Conservation (phyloP, 2,113 vertebrate species). For the Lonchura striata region DNA sequence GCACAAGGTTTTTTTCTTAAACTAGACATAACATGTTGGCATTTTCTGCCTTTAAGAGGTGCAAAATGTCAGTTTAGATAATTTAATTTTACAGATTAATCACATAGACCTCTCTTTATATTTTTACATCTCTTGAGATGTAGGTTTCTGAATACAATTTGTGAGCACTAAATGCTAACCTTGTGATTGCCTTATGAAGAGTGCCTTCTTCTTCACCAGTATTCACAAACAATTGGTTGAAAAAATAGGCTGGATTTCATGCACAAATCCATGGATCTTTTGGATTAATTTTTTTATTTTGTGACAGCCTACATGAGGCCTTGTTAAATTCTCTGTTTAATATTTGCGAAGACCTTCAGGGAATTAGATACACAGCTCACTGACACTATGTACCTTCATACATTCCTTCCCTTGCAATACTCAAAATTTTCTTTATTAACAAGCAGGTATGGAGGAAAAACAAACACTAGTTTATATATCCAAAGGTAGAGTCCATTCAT, state of each 20-base stretch:
- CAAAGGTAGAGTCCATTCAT: not conserved
- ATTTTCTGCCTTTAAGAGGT: not conserved
- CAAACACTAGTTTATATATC: not conserved
- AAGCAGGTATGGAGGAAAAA: not conserved
- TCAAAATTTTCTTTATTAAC: not conserved
- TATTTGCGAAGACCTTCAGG: not conserved
- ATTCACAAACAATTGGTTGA: not conserved
- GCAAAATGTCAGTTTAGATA: not conserved
- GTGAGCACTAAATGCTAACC: not conserved
- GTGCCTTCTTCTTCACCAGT: not conserved
- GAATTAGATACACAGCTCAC: not conserved
- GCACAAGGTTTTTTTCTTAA: not conserved
- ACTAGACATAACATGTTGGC: not conserved
- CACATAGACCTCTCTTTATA: not conserved
- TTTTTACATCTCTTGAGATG: not conserved
- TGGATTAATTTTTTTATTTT: not conserved
- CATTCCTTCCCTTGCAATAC: not conserved
- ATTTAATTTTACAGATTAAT: not conserved
- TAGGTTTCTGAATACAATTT: not conserved
- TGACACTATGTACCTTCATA: not conserved
- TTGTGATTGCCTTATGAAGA: not conserved
- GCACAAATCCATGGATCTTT: not conserved
- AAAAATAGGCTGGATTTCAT: not conserved
- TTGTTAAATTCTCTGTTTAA: not conserved
- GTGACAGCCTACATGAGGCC: not conserved